phyloP scores from a whole-genome alignment of 1,140 invertebrate genomes.

The Heliconius hermathena region DNA sequence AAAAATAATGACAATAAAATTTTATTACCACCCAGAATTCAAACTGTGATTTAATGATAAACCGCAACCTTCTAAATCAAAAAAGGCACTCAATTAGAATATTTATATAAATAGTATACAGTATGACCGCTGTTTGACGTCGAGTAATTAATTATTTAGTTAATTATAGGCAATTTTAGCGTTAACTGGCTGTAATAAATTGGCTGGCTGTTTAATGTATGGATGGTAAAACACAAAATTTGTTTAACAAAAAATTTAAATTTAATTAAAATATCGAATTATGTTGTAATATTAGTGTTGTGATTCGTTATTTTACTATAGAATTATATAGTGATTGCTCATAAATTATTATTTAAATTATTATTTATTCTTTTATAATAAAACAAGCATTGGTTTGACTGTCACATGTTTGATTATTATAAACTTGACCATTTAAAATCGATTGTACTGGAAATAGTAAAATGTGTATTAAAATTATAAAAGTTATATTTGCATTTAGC shows the following conservation, averaged over 20 bases:
- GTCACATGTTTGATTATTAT: too few relatives aligned
- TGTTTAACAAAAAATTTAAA: not conserved
- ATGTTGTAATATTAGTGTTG: not conserved
- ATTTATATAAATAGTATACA: constrained; percentile 1
- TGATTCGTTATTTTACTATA: too few relatives aligned
- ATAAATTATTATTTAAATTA: too few relatives aligned
- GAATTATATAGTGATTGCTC: too few relatives aligned
- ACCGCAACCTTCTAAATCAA: not conserved
- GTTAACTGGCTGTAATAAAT: constrained; percentile 15
- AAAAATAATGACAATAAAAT: too few relatives aligned
- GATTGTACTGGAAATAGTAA: too few relatives aligned
- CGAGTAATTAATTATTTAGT: constrained; percentile 29
- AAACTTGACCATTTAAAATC: too few relatives aligned
- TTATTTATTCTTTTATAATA: too few relatives aligned
- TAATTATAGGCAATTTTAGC: constrained; percentile 23
- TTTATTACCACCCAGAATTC: too few relatives aligned
- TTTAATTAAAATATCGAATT: not conserved
- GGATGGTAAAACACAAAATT: constrained; percentile 11
- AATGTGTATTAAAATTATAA: too few relatives aligned
- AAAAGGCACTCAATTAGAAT: constrained; percentile 9
- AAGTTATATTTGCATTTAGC: too few relatives aligned
- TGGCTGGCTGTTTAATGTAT: constrained; percentile 15
- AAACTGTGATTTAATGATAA: not conserved
- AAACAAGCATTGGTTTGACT: too few relatives aligned
- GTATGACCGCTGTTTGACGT: constrained; percentile 24